Conservation (phyloP, 92 coral and sea anemone species). For the Palythoa grandiflora region DNA sequence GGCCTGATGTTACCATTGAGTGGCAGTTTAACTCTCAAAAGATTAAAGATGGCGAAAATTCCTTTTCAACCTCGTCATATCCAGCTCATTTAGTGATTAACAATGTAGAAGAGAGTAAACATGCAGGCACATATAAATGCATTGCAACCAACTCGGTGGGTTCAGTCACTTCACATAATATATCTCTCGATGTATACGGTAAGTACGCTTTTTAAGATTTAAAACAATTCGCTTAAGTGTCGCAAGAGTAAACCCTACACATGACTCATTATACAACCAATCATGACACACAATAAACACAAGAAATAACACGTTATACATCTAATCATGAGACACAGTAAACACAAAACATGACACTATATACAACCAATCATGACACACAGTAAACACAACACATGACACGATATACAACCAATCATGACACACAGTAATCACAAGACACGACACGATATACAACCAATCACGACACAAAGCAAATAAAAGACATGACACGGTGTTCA, state of each 20-base stretch:
- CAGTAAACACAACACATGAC: no score
- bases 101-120: neutral
- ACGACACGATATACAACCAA: no score
- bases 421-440: no score
- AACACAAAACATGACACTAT: no score
- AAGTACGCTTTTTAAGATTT: neutral
- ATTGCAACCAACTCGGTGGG: constrained; percentile 21
- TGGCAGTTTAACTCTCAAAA: constrained; percentile 2
- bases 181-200: neutral
- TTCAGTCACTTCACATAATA: neutral
- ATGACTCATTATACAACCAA: no score
- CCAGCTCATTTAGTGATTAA: constrained; percentile 24
- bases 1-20: constrained; percentile 41
- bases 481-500: no score
- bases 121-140: constrained; percentile 12
- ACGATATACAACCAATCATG: no score
- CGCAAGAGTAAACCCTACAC: neutral
- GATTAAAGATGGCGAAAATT: constrained; percentile 38
- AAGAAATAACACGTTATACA: no score
- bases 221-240: neutral
- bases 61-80: constrained; percentile 3
- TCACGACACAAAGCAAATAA: no score
- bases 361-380: no score
- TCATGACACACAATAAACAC: no score
- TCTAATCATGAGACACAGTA: no score